Evolutionary conservation across 2,888 invertebrate genomes (phyloP).

Genomic region (Papilio protenor): DNA sequence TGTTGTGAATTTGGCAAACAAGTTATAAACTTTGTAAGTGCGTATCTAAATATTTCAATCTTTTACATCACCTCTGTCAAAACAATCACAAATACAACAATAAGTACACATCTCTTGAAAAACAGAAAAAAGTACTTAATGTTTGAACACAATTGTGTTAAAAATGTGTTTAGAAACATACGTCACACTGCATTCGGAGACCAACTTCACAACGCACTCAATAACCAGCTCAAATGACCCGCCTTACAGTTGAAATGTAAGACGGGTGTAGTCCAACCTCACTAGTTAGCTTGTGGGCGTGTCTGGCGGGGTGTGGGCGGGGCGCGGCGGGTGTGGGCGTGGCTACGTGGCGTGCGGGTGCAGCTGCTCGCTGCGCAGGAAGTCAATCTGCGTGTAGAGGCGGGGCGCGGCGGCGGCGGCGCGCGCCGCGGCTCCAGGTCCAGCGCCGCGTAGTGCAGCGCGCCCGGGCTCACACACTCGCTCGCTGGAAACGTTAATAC

Average conservation of each 20-base stretch:
- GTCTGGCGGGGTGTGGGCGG: conserved; percentile 32
- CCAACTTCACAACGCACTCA: conserved; percentile 16
- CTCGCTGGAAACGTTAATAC: not conserved
- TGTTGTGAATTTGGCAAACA: not conserved
- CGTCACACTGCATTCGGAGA: conserved; percentile 30
- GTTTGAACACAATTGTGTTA: not conserved
- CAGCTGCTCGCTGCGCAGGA: conserved; percentile 86
- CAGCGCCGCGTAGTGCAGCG: conserved; percentile 76
- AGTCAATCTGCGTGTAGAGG: conserved; percentile 92
- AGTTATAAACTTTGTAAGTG: not conserved
- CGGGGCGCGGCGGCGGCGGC: conserved; percentile 77
- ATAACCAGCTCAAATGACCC: conserved; percentile 4
- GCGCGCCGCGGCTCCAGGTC: conserved; percentile 72
- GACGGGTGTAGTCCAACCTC: conserved; percentile 22
- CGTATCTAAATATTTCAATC: not conserved
- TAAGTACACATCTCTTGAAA: conserved; percentile 31
- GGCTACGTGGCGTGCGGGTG: conserved; percentile 52
- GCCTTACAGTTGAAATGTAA: not conserved
- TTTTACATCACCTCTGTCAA: not conserved
- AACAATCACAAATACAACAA: conserved; percentile 30
- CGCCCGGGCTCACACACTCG: conserved; percentile 46
- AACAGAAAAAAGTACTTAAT: conserved; percentile 7
- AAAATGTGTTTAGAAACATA: not conserved
- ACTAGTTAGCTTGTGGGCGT: not conserved
- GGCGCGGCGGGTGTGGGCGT: not conserved